phyloP scores from a whole-genome alignment of 30 jellyfish, hydroid and myxozoan genomes.

The Aurelia sp. region DNA sequence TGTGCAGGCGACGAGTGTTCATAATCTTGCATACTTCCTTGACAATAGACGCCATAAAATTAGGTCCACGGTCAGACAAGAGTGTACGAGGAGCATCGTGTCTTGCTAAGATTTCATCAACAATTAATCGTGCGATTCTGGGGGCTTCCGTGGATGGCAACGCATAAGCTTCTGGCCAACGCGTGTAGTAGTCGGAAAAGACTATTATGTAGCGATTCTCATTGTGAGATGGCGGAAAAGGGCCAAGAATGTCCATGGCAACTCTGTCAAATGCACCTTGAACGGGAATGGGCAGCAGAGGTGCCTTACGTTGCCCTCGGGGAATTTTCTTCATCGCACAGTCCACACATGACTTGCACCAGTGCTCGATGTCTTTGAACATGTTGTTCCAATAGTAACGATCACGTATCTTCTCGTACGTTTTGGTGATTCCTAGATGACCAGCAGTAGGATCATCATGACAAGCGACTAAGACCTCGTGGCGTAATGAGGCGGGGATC shows the following conservation, averaged over 20 bases:
- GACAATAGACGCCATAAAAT: too few relatives aligned
- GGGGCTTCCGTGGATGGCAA: conserved; percentile 10
- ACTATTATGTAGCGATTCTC: conserved; percentile 41
- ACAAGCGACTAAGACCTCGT: conserved; percentile 39
- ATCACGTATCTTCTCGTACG: conserved; percentile 55
- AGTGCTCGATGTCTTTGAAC: conserved; percentile 50
- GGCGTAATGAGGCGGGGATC: conserved; percentile 41
- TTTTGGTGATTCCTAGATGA: conserved; percentile 33
- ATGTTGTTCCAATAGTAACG: conserved; percentile 53
- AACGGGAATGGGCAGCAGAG: conserved; percentile 34
- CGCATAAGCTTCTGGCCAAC: conserved; percentile 37
- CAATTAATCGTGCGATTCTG: conserved; percentile 14
- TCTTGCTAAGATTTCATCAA: too few relatives aligned
- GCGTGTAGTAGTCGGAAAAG: too few relatives aligned
- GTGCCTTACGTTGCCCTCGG: background rate
- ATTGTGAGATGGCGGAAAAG: conserved; percentile 14
- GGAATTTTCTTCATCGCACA: conserved; percentile 9
- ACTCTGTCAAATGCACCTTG: conserved; percentile 19
- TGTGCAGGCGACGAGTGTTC: too few relatives aligned
- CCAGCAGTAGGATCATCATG: conserved; percentile 68
- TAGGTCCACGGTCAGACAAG: too few relatives aligned
- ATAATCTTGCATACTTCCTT: too few relatives aligned
- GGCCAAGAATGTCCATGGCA: conserved; percentile 29
- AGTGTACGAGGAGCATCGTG: too few relatives aligned
- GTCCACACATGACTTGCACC: conserved; percentile 39